Evolutionary conservation across 2,888 invertebrate genomes (phyloP).

Genomic region (Oligia latruncula): DNA sequence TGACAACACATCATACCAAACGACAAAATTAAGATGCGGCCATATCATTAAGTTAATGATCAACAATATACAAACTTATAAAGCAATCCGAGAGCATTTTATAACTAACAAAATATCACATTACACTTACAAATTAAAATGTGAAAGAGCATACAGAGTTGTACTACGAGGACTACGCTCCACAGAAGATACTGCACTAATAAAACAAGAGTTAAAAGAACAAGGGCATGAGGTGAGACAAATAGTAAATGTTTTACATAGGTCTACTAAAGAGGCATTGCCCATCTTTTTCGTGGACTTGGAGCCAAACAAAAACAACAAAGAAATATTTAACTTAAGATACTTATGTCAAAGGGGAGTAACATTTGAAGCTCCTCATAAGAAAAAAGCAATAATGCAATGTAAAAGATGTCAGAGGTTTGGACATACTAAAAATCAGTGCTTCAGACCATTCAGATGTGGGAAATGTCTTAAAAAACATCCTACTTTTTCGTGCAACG

Average conservation of each 20-base stretch:
- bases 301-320: constrained; percentile 1
- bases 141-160: constrained; percentile 6
- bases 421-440: constrained; percentile 20
- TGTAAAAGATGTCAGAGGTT: neutral
- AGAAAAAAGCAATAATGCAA: constrained; percentile 8
- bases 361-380: neutral
- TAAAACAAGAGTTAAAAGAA: neutral
- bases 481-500: neutral
- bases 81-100: too few species aligned
- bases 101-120: too few species aligned
- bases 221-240: too few species aligned
- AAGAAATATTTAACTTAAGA: neutral
- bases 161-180: neutral
- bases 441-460: neutral
- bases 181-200: neutral
- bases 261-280: neutral
- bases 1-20: too few species aligned
- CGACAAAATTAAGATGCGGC: too few species aligned
- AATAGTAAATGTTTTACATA: neutral
- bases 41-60: too few species aligned
- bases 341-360: neutral
- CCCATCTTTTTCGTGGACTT: constrained; percentile 2
- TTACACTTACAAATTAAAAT: neutral
- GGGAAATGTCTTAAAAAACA: neutral
- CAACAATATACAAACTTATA: too few species aligned